Conservation (phyloP, 2,113 vertebrate genomes). For the Sylvietta virens region DNA sequence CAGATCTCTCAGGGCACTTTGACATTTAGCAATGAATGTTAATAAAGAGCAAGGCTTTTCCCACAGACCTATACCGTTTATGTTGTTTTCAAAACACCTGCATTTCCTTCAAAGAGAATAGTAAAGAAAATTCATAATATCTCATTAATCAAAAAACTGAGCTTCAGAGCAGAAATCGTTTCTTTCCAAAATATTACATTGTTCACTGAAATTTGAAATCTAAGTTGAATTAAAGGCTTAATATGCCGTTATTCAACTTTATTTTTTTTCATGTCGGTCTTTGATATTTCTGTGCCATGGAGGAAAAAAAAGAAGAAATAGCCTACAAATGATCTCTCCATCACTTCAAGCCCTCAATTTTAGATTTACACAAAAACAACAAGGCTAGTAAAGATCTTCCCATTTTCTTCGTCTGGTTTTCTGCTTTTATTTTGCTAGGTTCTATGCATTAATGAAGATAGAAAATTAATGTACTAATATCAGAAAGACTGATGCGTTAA, state of each 20-base stretch:
- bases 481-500: not conserved
- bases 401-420: not conserved
- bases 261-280: not conserved
- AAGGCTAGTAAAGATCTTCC: not conserved
- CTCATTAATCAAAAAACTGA: not conserved
- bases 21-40: not conserved
- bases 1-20: too few relatives aligned
- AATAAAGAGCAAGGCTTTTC: not conserved
- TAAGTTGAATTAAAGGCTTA: not conserved
- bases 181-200: not conserved
- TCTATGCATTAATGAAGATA: not conserved
- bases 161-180: not conserved
- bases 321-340: not conserved
- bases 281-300: not conserved
- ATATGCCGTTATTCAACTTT: not conserved
- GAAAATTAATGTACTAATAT: not conserved
- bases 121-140: not conserved
- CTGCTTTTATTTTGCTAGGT: not conserved
- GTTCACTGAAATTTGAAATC: not conserved
- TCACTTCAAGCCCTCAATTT: not conserved
- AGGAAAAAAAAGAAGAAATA: not conserved
- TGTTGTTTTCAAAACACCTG: not conserved
- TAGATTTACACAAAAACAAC: not conserved
- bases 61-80: too few relatives aligned
- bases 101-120: not conserved